Percentiles rank a stretch among this genome's conserved stretches.
Conservation (phyloP, 1,140 invertebrate species). For the Kradibia gibbosae region DNA sequence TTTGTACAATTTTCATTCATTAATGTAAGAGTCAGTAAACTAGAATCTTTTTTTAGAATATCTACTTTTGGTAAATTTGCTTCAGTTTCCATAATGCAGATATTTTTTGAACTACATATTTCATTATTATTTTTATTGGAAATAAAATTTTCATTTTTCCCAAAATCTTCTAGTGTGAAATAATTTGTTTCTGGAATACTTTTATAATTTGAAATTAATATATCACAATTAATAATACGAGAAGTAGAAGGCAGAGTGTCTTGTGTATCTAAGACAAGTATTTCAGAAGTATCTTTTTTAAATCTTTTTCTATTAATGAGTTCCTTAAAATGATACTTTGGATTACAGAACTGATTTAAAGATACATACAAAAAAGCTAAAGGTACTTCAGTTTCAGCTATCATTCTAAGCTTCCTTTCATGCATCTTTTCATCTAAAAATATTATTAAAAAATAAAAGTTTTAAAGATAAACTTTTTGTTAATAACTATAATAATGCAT, state of each 20-base stretch:
- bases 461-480: background rate
- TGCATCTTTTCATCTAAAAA: conserved; percentile 41
- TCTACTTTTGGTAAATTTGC: background rate
- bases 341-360: conserved; percentile 39
- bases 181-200: conserved; percentile 36
- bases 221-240: background rate
- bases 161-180: background rate
- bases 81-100: background rate
- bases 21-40: background rate
- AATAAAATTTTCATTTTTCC: background rate
- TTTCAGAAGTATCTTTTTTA: conserved; percentile 36
- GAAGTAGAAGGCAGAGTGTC: background rate
- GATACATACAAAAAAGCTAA: conserved; percentile 36
- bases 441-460: conserved; percentile 2
- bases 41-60: background rate
- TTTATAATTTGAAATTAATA: background rate
- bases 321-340: conserved; percentile 43
- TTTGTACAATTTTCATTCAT: background rate
- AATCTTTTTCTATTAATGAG: conserved; percentile 33
- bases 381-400: conserved; percentile 43
- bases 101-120: background rate
- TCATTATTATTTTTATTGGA: background rate
- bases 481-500: too few species aligned
- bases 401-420: conserved; percentile 28
- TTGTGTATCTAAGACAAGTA: conserved; percentile 46